These are phyloP conservation scores for Pholis gunnellus DNA, from an alignment of 2,113 vertebrate genomes.

Conservation along the genomic window DNA sequence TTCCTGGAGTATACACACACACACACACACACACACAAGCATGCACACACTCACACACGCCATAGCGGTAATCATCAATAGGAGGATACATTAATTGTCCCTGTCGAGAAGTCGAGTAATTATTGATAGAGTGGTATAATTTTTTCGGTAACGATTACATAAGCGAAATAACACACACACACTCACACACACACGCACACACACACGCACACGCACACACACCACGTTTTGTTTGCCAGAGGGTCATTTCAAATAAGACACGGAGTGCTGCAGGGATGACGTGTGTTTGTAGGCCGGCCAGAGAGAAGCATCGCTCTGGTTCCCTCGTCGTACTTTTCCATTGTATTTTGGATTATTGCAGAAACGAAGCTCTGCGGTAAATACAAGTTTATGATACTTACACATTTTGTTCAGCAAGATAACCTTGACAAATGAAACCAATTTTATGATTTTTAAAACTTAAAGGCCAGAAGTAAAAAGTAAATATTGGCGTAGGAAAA, in stretches of 20 bases:
- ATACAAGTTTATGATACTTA: neutral
- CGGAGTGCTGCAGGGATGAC: neutral
- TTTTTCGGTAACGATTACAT: neutral
- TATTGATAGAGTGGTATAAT: neutral
- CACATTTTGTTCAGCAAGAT: neutral
- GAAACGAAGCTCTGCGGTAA: neutral
- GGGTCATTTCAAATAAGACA: neutral
- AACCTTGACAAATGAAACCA: neutral
- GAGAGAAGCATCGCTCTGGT: neutral
- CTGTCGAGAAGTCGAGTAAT: constrained; percentile 4
- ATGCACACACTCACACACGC: constrained; percentile 38
- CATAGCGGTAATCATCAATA: constrained; percentile 8
- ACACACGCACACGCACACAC: neutral
- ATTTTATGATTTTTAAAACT: too few relatives aligned
- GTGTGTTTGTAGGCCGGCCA: neutral
- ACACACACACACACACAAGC: constrained; percentile 31
- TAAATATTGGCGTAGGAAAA: neutral
- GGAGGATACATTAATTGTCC: constrained; percentile 1
- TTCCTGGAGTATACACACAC: constrained; percentile 63
- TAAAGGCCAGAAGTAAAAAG: too few relatives aligned
- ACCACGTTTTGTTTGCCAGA: neutral
- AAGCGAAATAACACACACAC: neutral
- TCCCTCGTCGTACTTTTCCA: neutral
- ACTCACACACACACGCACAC: neutral
- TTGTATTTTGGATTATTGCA: neutral